These are phyloP conservation scores for Cyprinodon variegatus DNA, from an alignment of 2,113 vertebrate species.

Conservation along the genomic window DNA sequence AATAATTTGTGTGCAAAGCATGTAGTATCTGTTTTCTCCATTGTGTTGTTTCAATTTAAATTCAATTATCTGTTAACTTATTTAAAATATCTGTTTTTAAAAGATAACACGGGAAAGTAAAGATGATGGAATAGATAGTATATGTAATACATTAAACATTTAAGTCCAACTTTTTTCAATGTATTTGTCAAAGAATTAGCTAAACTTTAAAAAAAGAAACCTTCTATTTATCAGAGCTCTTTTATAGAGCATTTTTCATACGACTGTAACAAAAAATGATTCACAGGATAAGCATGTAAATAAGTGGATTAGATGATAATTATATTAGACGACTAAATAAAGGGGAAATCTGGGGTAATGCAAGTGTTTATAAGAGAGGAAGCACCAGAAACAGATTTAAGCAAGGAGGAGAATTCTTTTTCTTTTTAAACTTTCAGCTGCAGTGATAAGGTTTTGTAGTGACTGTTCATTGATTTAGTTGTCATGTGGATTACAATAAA, in stretches of 20 bases:
- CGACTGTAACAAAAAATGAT: no score
- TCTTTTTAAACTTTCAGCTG: constrained; percentile 11
- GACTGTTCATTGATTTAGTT: constrained; percentile 68
- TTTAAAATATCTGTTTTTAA: not conserved
- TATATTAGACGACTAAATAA: not conserved
- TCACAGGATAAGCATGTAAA: no score
- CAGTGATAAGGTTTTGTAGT: constrained; percentile 10
- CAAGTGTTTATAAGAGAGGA: not conserved
- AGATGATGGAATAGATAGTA: no score
- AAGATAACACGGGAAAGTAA: no score
- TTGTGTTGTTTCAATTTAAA: not conserved
- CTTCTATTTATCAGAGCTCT: no score
- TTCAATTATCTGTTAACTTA: not conserved
- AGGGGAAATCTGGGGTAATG: not conserved
- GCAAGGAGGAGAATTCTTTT: constrained; percentile 8
- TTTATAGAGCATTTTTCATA: no score
- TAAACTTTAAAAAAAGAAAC: no score
- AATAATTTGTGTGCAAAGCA: not conserved
- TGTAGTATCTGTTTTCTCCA: not conserved
- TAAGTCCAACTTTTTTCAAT: no score
- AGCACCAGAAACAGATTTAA: not conserved
- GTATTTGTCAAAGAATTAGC: no score
- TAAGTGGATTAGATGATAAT: not conserved
- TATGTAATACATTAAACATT: no score
- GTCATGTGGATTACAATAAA: constrained; percentile 70